These are phyloP conservation scores for Leptonema lineaticorne DNA, from an alignment of 1,140 invertebrate genomes.

Conservation along the genomic window DNA sequence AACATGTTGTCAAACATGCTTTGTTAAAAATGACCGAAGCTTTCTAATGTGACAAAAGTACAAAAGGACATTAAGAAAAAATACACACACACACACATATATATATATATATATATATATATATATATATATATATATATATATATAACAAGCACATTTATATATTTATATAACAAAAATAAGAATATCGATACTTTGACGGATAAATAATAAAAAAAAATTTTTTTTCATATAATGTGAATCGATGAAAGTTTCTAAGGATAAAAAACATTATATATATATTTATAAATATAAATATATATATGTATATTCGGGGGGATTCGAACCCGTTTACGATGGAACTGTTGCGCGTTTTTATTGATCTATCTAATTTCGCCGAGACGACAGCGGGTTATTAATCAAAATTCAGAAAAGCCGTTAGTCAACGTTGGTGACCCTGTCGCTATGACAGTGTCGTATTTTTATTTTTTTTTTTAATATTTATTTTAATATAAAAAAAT, in stretches of 20 bases:
- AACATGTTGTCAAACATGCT: slow-evolving; percentile 41
- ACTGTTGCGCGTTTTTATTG: slow-evolving; percentile 11
- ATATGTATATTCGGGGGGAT: background rate
- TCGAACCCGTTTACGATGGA: background rate
- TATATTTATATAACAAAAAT: too few species aligned
- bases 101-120: background rate
- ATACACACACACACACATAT: background rate
- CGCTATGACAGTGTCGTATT: background rate
- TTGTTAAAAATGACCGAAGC: slow-evolving; percentile 34
- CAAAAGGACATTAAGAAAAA: background rate
- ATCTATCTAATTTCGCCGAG: slow-evolving; percentile 23
- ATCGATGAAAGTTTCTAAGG: slow-evolving; percentile 7
- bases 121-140: too few species aligned
- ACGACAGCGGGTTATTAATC: slow-evolving; percentile 24
- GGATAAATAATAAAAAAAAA: too few species aligned
- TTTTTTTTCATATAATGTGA: too few species aligned
- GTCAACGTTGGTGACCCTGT: background rate
- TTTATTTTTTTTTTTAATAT: background rate
- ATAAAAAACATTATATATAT: background rate
- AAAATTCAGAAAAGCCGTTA: slow-evolving; percentile 21
- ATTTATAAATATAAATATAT: background rate
- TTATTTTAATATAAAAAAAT: background rate
- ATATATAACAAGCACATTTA: too few species aligned
- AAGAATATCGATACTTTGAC: too few species aligned
- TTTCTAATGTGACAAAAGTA: slow-evolving; percentile 29